phyloP scores from a whole-genome alignment of 2,797 vertebrate genomes.

The Moxostoma hubbsi region DNA sequence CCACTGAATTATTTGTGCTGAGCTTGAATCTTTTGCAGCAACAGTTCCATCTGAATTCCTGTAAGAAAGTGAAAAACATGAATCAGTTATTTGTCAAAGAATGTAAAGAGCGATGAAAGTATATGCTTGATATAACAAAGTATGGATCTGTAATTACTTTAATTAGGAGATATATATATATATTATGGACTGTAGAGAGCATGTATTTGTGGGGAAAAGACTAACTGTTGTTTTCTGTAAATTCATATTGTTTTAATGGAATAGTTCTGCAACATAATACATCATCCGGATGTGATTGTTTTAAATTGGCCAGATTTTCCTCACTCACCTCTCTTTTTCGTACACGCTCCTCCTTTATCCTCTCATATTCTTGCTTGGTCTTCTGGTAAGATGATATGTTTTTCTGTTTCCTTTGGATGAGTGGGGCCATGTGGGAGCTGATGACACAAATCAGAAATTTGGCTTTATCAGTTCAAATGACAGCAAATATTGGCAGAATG shows the following conservation, averaged over 20 bases:
- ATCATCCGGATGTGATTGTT: background rate
- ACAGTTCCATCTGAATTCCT: slow-evolving; percentile 79
- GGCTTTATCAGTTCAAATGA: background rate
- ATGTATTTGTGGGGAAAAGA: no score
- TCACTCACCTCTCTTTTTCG: slow-evolving; percentile 85
- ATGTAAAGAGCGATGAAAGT: background rate
- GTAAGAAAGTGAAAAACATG: no score
- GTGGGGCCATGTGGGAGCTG: slow-evolving; percentile 30
- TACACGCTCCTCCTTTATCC: slow-evolving; percentile 74
- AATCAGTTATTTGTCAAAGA: no score
- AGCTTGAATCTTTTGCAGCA: slow-evolving; percentile 92
- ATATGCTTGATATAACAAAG: no score
- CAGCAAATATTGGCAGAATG: background rate
- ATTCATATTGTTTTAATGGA: background rate
- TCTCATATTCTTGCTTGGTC: slow-evolving; percentile 89
- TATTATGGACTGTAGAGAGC: no score
- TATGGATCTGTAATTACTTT: no score
- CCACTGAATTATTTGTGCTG: slow-evolving; percentile 61
- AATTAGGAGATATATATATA: no score
- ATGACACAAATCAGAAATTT: background rate
- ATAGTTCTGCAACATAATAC: background rate
- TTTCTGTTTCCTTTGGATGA: slow-evolving; percentile 72
- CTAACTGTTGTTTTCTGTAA: background rate
- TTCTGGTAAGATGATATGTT: slow-evolving; percentile 90
- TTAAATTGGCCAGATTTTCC: background rate